Evolutionary conservation across 2,797 vertebrate species (phyloP), one percentile per base, ranked within the genome.

Genomic region (Psittacula echo): DNA sequence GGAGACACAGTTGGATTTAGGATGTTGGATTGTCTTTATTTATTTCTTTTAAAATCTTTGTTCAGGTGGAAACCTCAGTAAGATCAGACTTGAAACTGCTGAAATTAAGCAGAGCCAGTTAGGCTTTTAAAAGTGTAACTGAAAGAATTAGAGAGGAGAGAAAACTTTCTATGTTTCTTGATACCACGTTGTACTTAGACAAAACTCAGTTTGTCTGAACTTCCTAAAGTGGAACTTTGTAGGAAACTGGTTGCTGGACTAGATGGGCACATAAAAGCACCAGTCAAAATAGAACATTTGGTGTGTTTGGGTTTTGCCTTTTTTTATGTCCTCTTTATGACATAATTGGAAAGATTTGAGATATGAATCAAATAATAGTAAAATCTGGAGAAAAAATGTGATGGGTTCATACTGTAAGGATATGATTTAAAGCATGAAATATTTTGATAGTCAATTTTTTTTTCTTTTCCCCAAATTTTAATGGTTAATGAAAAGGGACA

Each of bases 401-500:
- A 16, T 20, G 13, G 9, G 7, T 62, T 88, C 8, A 19, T 51
- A 41, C 37, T 34, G 24, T 62, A 80, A 54, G 5, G 20, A 39
- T 68, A 62, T 5, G 0, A 61, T 50, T 80, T 72, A n/a, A 75
- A 61, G 19, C 26, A 61, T 32, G n/a, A 75, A 84, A 64, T 3
- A 4, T 12, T 23, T 9, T 34, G 7, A 50, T 39, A 24, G 23
- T 37, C 5, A 11, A 26, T 39, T 39, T 74, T 13, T 18, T 34
- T 6, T 10, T 37, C 2, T 16, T 16, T 14, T 2, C 0, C 4
- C 9, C 2, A 30, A 16, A 11, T 65, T 62, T 39, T 42, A 66
- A 27, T 47, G 13, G 7, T 65, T 85, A 74, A 77, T 70, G 9
- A 88, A 51, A 53, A 30, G 3, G 5, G 0, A 2, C 5, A 7